phyloP scores from a whole-genome alignment of 2,113 vertebrate genomes.

The Bagarius yarrelli region DNA sequence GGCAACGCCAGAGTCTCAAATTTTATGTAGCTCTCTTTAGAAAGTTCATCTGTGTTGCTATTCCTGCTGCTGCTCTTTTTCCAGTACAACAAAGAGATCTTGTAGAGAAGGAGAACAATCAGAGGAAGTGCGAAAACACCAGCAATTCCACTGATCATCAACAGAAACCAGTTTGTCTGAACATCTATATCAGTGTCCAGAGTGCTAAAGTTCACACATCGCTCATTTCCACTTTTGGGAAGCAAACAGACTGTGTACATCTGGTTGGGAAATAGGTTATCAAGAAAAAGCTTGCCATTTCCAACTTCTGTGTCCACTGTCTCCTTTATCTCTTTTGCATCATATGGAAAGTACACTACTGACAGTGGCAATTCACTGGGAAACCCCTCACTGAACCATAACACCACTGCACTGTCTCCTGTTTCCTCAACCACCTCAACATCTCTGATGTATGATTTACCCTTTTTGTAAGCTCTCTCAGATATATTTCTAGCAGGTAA shows the following conservation, averaged over 20 bases:
- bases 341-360: constrained; percentile 85
- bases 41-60: constrained; percentile 73
- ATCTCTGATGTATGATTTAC: constrained; percentile 68
- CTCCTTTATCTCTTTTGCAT: constrained; percentile 79
- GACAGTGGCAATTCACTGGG: constrained; percentile 69
- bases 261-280: constrained; percentile 78
- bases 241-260: constrained; percentile 88
- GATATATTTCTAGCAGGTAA: constrained; percentile 50
- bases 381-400: constrained; percentile 76
- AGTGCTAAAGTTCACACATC: constrained; percentile 88
- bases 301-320: constrained; percentile 74
- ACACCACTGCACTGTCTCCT: constrained; percentile 80
- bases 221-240: constrained; percentile 80
- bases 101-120: constrained; percentile 85
- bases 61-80: constrained; percentile 58
- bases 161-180: constrained; percentile 67
- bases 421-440: constrained; percentile 81
- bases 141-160: constrained; percentile 72
- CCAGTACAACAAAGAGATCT: constrained; percentile 81
- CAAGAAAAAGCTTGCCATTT: constrained; percentile 81
- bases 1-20: constrained; percentile 90
- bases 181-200: constrained; percentile 58
- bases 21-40: constrained; percentile 89
- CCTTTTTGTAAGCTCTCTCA: constrained; percentile 66
- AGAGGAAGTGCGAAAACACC: constrained; percentile 78